Evolutionary conservation across 2,113 vertebrate species (phyloP), one percentile per base, ranked within the genome.

Genomic region (Campylorhamphus procurvoides): DNA sequence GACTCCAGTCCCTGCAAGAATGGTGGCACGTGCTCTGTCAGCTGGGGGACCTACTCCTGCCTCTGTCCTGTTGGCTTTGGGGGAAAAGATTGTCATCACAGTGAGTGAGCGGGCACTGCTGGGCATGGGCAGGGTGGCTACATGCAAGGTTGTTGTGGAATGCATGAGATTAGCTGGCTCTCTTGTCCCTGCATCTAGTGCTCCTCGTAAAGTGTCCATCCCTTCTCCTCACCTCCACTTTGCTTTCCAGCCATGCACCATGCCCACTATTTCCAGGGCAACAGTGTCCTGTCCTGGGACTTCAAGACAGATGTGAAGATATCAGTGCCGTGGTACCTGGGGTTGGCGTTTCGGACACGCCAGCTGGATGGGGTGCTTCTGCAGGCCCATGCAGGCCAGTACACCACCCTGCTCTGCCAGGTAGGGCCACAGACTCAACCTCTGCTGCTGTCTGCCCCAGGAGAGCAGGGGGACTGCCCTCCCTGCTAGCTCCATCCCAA

Each of bases 1-100:
- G 98, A 99, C 83, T 99, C 99, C 56, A 98, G 97, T 94, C 99
- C 99, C 15, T 99, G 99, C 96, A 99, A 99, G 97, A 99, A 99
- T 0, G 99, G 98, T 1, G 99, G 99, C 72, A 98, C 98, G 53
- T 99, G 99, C 97, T 98, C 98, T 12, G 98, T 99, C 91, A 99
- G 98, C 97, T 99, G 99, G 99, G 99, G 99, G n/a, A 99, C 99
- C 23, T 99, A 98, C 94, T 98, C 98, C 94, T 99, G 99, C 44
- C 98, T 99, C 96, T 99, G 99, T 93, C 99, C 99, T 4, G 96
- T 99, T 44, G 99, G 99, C 75, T 99, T 99, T 3, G 99, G 99
- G 89, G 99, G 99, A 87, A 99, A 99, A 96, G 99, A 99, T 96
- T 99, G 99, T 96, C 98, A 97, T 73, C 98, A 99, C 23, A 97